phyloP scores from a whole-genome alignment of 2,113 vertebrate genomes.

The Sylvilagus bachmani region DNA sequence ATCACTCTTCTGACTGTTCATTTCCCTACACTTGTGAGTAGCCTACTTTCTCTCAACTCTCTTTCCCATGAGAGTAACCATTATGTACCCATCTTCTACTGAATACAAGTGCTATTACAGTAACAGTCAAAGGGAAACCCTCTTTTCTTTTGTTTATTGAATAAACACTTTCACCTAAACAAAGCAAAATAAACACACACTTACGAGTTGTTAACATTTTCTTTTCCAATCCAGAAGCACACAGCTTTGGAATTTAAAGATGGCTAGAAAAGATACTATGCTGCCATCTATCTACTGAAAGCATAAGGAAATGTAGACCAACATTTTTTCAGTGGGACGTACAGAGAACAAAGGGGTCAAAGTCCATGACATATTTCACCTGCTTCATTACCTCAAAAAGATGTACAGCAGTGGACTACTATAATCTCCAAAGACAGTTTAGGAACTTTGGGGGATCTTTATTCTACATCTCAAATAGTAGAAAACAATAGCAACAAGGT shows the following conservation, averaged over 20 bases:
- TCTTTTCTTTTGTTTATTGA: conserved; percentile 53
- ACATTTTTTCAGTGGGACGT: not conserved
- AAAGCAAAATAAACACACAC: conserved; percentile 15
- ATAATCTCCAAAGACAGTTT: not conserved
- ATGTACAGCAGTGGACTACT: not conserved
- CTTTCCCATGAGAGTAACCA: not conserved
- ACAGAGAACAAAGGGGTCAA: not conserved
- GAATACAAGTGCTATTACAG: conserved; percentile 21
- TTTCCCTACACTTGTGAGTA: conserved; percentile 22
- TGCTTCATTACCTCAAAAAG: not conserved
- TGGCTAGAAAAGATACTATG: conserved; percentile 58
- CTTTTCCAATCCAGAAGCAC: not conserved
- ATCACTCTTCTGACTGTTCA: not conserved
- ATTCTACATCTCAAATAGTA: not conserved
- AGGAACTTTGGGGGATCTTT: not conserved
- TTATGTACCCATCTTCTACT: conserved; percentile 20
- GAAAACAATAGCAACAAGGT: not conserved
- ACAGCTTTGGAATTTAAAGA: conserved; percentile 26
- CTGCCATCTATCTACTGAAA: conserved; percentile 74
- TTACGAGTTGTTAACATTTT: conserved; percentile 42
- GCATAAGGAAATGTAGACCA: not conserved
- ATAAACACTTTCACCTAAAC: conserved; percentile 60
- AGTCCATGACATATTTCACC: not conserved
- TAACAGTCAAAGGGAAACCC: conserved; percentile 25
- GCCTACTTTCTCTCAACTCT: conserved; percentile 54